phyloP scores from a whole-genome alignment of 2,113 vertebrate species.

The Tragelaphus imberbis region DNA sequence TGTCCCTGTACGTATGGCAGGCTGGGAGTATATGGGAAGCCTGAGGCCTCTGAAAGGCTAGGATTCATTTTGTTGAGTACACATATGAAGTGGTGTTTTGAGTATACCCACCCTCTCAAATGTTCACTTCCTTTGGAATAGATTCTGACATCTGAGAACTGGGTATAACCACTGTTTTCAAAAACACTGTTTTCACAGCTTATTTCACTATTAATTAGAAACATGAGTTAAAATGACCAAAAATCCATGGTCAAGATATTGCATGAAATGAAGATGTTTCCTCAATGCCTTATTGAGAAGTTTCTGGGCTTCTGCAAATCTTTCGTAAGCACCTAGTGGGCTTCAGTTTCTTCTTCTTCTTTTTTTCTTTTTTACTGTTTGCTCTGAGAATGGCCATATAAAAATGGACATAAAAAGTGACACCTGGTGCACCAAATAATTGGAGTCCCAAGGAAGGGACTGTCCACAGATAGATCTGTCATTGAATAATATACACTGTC shows the following conservation, averaged over 20 bases:
- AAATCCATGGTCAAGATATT: constrained; percentile 37
- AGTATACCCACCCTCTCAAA: constrained; percentile 54
- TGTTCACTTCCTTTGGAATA: constrained; percentile 61
- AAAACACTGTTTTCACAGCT: constrained; percentile 35
- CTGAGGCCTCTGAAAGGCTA: constrained; percentile 54
- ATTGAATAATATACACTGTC: background rate
- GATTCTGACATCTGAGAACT: background rate
- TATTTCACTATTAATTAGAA: constrained; percentile 52
- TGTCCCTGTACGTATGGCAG: background rate
- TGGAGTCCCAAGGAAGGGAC: background rate
- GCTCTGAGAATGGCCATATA: background rate
- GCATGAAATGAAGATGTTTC: background rate
- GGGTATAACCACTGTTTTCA: constrained; percentile 13
- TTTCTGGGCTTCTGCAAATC: background rate
- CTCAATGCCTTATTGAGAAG: background rate
- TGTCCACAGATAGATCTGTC: background rate
- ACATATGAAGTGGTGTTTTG: constrained; percentile 52
- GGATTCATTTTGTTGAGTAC: constrained; percentile 64
- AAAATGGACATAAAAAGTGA: background rate
- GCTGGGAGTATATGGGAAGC: background rate
- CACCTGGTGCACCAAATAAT: background rate
- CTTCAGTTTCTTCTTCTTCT: background rate
- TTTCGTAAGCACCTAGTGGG: background rate
- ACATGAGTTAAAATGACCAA: constrained; percentile 37
- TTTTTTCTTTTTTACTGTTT: background rate